Percentiles rank a stretch among this genome's conserved stretches.
Conservation (phyloP, 2,113 vertebrate genomes). For the Dipodomys ordii region DNA sequence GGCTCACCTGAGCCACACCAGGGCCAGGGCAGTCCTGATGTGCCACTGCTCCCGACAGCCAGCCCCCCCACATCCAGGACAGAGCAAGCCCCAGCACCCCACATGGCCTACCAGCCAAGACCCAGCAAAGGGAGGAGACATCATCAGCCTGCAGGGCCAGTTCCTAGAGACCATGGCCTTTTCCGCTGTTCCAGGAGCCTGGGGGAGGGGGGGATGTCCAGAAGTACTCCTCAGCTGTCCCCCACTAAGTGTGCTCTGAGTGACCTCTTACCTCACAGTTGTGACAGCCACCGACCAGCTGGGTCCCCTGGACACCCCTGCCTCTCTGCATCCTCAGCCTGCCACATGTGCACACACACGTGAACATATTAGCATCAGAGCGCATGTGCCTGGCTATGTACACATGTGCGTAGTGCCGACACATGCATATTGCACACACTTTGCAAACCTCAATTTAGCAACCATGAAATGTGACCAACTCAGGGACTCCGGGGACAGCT, state of each 20-base stretch:
- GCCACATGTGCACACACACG: background rate
- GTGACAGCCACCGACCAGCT: background rate
- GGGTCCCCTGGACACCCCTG: no score
- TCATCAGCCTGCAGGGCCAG: background rate
- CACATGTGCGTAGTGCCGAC: background rate
- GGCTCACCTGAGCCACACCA: background rate
- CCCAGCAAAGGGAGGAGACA: accelerated
- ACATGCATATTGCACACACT: no score
- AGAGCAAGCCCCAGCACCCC: background rate
- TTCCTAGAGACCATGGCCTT: background rate
- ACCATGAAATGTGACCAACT: slow-evolving; percentile 6
- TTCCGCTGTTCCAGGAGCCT: background rate
- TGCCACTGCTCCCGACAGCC: background rate
- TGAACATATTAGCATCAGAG: no score
- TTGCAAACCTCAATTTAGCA: background rate
- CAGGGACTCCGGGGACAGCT: background rate
- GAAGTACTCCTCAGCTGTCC: background rate
- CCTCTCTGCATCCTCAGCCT: background rate
- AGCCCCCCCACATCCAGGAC: no score
- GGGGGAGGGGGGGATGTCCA: background rate
- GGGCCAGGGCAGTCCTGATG: background rate
- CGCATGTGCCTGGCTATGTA: no score
- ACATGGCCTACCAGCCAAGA: background rate
- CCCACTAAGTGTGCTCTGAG: no score
- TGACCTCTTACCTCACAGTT: background rate